Evolutionary conservation across 2,888 invertebrate genomes (phyloP).

Genomic region (Lithophane ornitopus): DNA sequence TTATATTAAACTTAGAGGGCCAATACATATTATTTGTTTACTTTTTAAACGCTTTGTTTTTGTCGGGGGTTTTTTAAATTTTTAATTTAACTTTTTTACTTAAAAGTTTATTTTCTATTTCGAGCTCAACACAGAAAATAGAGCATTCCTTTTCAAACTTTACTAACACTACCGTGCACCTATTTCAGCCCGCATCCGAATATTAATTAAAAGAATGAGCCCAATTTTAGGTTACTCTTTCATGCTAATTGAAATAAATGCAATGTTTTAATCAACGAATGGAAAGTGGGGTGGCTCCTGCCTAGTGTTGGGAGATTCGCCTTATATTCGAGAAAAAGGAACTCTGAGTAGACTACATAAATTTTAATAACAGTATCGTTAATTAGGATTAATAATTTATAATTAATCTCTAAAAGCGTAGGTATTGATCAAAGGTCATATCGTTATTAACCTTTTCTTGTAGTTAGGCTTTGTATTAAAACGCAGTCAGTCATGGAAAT

Average conservation of each 20-base stretch:
- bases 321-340: background rate
- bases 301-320: constrained; percentile 32
- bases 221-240: constrained; percentile 84
- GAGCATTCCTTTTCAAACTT: constrained; percentile 28
- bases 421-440: background rate
- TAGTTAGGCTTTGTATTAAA: background rate
- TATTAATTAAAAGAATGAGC: constrained; percentile 85
- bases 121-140: background rate
- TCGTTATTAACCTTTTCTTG: background rate
- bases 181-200: constrained; percentile 62
- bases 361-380: background rate
- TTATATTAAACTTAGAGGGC: too few relatives aligned
- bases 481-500: background rate
- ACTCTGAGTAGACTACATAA: background rate
- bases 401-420: background rate
- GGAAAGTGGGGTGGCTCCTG: constrained; percentile 35
- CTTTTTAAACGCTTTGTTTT: too few relatives aligned
- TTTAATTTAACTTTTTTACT: too few relatives aligned
- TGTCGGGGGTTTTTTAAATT: too few relatives aligned
- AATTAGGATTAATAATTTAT: background rate
- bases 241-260: constrained; percentile 86
- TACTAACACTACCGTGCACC: constrained; percentile 26
- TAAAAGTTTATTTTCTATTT: background rate
- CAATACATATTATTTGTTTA: too few relatives aligned
- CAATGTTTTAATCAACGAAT: constrained; percentile 82